Evolutionary conservation across 2,888 invertebrate genomes (phyloP), one percentile per base, ranked within the genome.

Genomic region (Tipula lateralis): DNA sequence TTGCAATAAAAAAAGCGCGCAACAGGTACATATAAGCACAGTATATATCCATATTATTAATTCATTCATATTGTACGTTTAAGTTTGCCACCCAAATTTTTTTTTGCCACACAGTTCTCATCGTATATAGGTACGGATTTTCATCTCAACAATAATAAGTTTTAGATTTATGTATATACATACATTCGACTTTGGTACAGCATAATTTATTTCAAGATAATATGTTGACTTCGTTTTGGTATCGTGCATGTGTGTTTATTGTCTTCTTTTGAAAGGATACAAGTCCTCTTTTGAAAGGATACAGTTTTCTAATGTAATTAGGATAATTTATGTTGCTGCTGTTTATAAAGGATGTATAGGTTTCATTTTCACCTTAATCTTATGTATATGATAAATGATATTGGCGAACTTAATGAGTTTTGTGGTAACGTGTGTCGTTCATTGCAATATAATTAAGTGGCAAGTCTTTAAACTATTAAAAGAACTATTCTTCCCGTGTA

Each of bases 1-100:
- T 66, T 24, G 24, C 19, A 19, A 66, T 24, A 66, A 66, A 66
- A 44, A 39, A 44, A 44, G 44, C 66, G 66, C 24, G 66, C 66
- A 66, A 66, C 66, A 66, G 66, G 66, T 66, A 66, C 24, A 24
- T 66, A 66, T 66, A n/a, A n/a, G n/a, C n/a, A n/a, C n/a, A 24
- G 6, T 66, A 66, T 24, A 9, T 66, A 66, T 66, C 24, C 66
- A 24, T n/a, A n/a, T 66, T 66, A 66, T 66, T 66, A 66, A 66
- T 66, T 66, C 66, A 66, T 66, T 66, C 66, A 66, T 66, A 66
- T 19, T 66, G 66, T 66, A 66, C 66, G n/a, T n/a, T n/a, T 24
- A 7, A 66, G 7, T 5, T 24, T 66, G 24, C 66, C 66, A n/a
- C n/a, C n/a, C n/a, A n/a, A n/a, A n/a, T 66, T 66, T 66, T 24